Conservation (phyloP, 1,140 invertebrate species). For the Drosophila tropicalis region DNA sequence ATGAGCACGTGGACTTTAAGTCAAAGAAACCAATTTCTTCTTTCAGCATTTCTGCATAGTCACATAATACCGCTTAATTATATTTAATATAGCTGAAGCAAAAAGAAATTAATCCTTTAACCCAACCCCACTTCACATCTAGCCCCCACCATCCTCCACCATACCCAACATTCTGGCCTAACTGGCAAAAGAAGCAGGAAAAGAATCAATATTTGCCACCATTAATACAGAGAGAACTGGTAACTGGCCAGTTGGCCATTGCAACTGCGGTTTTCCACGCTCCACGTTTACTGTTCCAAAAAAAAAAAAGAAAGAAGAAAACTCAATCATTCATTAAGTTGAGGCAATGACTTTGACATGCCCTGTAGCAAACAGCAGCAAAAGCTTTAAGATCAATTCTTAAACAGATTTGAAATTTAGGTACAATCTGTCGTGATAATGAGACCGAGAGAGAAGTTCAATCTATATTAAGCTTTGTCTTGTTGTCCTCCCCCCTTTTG, state of each 20-base stretch:
- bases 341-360: neutral
- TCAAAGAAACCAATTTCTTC: constrained; percentile 10
- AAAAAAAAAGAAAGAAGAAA: neutral
- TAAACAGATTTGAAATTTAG: too few species aligned
- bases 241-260: constrained; percentile 16
- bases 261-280: constrained; percentile 4
- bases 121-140: too few species aligned
- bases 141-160: neutral
- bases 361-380: neutral
- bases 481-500: too few species aligned
- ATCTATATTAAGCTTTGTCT: too few species aligned
- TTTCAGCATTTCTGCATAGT: constrained; percentile 1
- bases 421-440: too few species aligned
- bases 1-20: constrained; percentile 3
- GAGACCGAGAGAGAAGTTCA: too few species aligned
- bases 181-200: constrained; percentile 1
- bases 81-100: constrained; percentile 4
- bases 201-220: constrained; percentile 52
- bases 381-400: too few species aligned
- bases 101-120: constrained; percentile 6
- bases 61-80: constrained; percentile 7
- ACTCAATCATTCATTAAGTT: neutral
- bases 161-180: neutral
- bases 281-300: neutral
- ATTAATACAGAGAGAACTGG: constrained; percentile 37